phyloP scores from a whole-genome alignment of 1,140 invertebrate species.

The Zaprionus nigranus region DNA sequence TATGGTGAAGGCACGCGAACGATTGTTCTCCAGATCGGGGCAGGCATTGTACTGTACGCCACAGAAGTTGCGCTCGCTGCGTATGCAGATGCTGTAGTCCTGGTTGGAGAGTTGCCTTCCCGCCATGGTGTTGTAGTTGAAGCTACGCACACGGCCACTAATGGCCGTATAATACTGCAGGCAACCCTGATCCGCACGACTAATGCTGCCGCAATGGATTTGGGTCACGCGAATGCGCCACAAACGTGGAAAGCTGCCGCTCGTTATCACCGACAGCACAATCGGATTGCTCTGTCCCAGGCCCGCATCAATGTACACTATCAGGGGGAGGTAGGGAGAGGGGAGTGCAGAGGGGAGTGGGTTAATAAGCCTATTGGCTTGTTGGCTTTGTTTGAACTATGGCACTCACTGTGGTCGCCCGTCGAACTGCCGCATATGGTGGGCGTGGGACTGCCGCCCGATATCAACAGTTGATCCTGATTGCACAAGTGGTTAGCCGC shows the following conservation, averaged over 20 bases:
- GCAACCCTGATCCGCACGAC: conserved; percentile 92
- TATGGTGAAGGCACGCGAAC: conserved; percentile 89
- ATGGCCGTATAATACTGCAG: conserved; percentile 92
- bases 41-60: conserved; percentile 93
- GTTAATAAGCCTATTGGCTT: background rate
- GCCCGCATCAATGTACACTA: conserved; percentile 94
- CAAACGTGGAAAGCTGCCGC: conserved; percentile 89
- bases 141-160: conserved; percentile 91
- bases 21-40: conserved; percentile 87
- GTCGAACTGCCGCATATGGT: conserved; percentile 92
- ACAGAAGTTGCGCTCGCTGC: conserved; percentile 94
- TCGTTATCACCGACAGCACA: conserved; percentile 91
- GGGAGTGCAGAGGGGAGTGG: background rate
- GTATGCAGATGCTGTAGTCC: conserved; percentile 94
- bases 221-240: conserved; percentile 93
- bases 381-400: background rate
- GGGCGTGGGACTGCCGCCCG: conserved; percentile 91
- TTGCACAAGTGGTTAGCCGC: conserved; percentile 91
- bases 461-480: conserved; percentile 93
- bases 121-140: conserved; percentile 91
- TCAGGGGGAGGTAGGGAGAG: no score
- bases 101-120: conserved; percentile 95
- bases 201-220: conserved; percentile 90
- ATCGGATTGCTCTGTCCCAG: conserved; percentile 90
- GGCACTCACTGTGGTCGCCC: conserved; percentile 92